A percentile compares a stretch with the other conserved stretches of the same genome.
These are phyloP conservation scores for Notoglanidium macrostoma DNA, from an alignment of 2,797 vertebrate genomes.

Conservation along the genomic window DNA sequence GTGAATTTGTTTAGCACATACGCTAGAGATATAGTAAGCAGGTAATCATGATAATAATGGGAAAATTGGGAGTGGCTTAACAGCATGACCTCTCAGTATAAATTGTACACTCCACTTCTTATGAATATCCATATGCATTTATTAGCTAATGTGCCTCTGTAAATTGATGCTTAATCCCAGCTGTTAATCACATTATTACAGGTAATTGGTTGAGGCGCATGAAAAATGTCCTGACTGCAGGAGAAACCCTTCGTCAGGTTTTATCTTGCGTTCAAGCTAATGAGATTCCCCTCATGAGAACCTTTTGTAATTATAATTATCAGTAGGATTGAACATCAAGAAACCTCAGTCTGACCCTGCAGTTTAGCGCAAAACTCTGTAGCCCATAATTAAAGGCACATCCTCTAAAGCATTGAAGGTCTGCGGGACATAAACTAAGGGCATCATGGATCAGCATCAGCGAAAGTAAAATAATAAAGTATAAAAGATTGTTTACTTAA, in stretches of 20 bases:
- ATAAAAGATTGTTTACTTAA: background rate
- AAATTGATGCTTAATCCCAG: slow-evolving; percentile 39
- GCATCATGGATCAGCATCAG: slow-evolving; percentile 26
- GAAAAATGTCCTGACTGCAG: slow-evolving; percentile 51
- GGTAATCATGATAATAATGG: background rate
- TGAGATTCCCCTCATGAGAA: slow-evolving; percentile 68
- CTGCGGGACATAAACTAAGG: slow-evolving; percentile 19
- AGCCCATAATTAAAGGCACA: slow-evolving; percentile 40
- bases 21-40: background rate
- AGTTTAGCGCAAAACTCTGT: slow-evolving; percentile 31
- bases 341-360: slow-evolving; percentile 45
- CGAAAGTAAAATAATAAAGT: slow-evolving; percentile 22
- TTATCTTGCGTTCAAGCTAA: slow-evolving; percentile 69
- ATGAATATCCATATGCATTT: slow-evolving; percentile 19
- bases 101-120: background rate
- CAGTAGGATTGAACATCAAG: slow-evolving; percentile 45
- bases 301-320: slow-evolving; percentile 64
- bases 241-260: slow-evolving; percentile 48
- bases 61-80: background rate
- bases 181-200: slow-evolving; percentile 56
- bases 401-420: slow-evolving; percentile 32
- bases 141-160: slow-evolving; percentile 16
- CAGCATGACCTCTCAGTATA: background rate
- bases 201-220: slow-evolving; percentile 51
- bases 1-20: background rate